These are phyloP conservation scores for Strongylocentrotus purpuratus DNA, from an alignment of 35 echinoderm and acorn worm genomes.

Conservation along the genomic window DNA sequence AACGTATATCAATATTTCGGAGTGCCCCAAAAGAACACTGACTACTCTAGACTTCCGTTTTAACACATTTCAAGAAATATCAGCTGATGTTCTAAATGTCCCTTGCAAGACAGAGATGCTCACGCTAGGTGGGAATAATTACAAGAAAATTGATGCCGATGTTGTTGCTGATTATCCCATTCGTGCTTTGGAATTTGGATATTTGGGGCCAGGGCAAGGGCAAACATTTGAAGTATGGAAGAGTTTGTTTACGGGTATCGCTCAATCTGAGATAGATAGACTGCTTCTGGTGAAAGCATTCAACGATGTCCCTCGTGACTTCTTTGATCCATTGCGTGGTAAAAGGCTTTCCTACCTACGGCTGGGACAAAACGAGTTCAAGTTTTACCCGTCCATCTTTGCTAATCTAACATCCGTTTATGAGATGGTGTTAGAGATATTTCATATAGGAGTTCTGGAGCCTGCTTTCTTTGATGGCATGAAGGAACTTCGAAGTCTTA, in stretches of 20 bases:
- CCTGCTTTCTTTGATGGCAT: neutral
- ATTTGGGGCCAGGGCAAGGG: no score
- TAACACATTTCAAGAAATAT: neutral
- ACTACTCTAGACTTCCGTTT: neutral
- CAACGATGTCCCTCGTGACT: neutral
- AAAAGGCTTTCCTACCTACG: neutral
- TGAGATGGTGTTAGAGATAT: neutral
- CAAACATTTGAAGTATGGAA: no score
- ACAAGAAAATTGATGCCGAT: no score
- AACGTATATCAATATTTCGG: neutral
- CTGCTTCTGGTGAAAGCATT: neutral
- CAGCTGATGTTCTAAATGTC: neutral
- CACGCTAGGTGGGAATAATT: neutral
- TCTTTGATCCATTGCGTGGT: neutral
- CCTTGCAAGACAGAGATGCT: neutral
- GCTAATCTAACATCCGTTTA: neutral
- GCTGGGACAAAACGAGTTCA: neutral
- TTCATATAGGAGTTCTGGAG: neutral
- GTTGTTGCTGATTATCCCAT: no score
- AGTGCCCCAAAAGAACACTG: neutral
- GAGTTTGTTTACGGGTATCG: no score
- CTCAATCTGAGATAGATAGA: neutral
- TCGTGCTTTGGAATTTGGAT: no score
- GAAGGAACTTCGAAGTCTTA: neutral
- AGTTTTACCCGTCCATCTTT: neutral